Evolutionary conservation across 1,140 invertebrate species (phyloP).

Genomic region (Cheumatopsyche charites): DNA sequence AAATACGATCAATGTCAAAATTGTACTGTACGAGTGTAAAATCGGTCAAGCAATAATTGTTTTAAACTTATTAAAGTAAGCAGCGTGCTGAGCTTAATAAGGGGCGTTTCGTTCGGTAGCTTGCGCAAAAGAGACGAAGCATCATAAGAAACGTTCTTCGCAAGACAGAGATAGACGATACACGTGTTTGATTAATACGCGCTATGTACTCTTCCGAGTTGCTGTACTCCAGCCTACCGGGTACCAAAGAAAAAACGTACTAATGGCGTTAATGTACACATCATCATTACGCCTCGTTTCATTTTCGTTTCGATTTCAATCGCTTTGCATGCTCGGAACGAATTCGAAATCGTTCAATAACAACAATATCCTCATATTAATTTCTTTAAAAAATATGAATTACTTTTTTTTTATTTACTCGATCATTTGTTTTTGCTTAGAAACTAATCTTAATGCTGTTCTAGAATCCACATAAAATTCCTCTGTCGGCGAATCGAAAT

Average conservation of each 20-base stretch:
- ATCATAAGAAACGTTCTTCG: slow-evolving; percentile 17
- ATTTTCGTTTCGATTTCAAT: slow-evolving; percentile 19
- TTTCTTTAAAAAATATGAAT: too few species aligned
- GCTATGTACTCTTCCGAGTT: slow-evolving; percentile 11
- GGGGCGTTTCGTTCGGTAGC: slow-evolving; percentile 54
- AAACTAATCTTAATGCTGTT: too few species aligned
- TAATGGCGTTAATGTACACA: slow-evolving; percentile 26
- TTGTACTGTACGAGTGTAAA: neutral
- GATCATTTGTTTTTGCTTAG: too few species aligned
- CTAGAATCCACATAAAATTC: too few species aligned
- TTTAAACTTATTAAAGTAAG: slow-evolving; percentile 54
- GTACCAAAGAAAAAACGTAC: slow-evolving; percentile 25
- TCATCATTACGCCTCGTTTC: slow-evolving; percentile 30
- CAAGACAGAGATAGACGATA: slow-evolving; percentile 44
- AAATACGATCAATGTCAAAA: too few species aligned
- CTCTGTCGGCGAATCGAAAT: too few species aligned
- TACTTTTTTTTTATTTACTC: too few species aligned
- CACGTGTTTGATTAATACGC: slow-evolving; percentile 53
- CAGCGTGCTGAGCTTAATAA: slow-evolving; percentile 53
- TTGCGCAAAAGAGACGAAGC: slow-evolving; percentile 36
- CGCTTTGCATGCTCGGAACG: neutral
- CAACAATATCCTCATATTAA: too few species aligned
- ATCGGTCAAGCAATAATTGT: slow-evolving; percentile 51
- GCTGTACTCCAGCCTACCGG: slow-evolving; percentile 1
- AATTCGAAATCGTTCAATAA: neutral